These are phyloP conservation scores for Drosophila malerkotliana DNA, from an alignment of 1,140 invertebrate genomes.

Conservation along the genomic window DNA sequence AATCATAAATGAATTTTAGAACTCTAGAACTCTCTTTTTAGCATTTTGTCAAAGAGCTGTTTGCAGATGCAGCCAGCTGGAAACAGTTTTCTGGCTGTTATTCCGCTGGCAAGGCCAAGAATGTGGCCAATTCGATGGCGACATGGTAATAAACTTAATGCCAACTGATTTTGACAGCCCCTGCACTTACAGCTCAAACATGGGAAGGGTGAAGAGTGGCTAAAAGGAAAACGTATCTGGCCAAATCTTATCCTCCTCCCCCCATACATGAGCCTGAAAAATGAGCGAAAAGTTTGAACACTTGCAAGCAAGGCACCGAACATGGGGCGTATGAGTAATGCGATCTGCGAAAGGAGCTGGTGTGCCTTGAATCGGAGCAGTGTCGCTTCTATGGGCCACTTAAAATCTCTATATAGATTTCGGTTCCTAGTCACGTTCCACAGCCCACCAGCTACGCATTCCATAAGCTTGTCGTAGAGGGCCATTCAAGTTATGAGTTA, in stretches of 20 bases:
- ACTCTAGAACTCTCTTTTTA: neutral
- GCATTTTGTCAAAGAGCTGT: neutral
- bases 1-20: neutral
- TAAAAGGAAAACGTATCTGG: neutral
- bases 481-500: conserved; percentile 45
- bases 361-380: conserved; percentile 29
- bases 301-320: neutral
- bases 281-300: conserved; percentile 36
- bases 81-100: conserved; percentile 41
- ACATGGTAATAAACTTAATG: conserved; percentile 53
- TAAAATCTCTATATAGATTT: conserved; percentile 15
- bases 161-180: conserved; percentile 60
- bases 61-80: conserved; percentile 47
- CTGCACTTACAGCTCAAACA: conserved; percentile 19
- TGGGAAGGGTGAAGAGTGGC: neutral
- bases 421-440: conserved; percentile 36
- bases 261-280: conserved; percentile 27
- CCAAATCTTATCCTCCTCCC: neutral
- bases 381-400: conserved; percentile 9
- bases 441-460: conserved; percentile 11
- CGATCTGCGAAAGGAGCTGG: conserved; percentile 15
- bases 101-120: conserved; percentile 43
- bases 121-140: conserved; percentile 40
- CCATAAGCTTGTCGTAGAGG: conserved; percentile 29
- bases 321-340: conserved; percentile 39